These are phyloP conservation scores for Magallana ariakensis DNA, from an alignment of 1,140 invertebrate genomes.

Conservation along the genomic window DNA sequence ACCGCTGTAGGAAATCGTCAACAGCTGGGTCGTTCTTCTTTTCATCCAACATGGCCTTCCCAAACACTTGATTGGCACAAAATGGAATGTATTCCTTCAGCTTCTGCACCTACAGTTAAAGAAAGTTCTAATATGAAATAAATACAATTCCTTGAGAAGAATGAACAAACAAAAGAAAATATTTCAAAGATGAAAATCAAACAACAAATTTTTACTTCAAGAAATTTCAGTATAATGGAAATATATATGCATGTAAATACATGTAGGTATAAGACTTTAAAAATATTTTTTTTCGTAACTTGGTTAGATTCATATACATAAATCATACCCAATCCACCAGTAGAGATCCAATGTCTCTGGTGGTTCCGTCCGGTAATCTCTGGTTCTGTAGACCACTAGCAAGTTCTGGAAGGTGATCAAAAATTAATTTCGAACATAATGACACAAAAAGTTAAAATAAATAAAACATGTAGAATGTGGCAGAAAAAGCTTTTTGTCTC, in stretches of 20 bases:
- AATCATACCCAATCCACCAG: conserved; percentile 81
- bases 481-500: no score
- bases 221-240: no score
- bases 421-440: background rate
- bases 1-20: conserved; percentile 82
- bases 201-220: no score
- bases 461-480: no score
- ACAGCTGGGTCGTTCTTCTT: conserved; percentile 81
- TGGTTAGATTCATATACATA: no score
- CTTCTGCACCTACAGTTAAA: conserved; percentile 71
- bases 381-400: conserved; percentile 78
- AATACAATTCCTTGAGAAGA: no score
- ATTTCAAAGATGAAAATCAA: no score
- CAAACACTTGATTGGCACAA: conserved; percentile 82
- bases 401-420: conserved; percentile 77
- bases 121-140: background rate
- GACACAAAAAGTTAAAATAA: no score
- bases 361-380: conserved; percentile 80
- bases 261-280: no score
- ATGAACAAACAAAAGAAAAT: no score
- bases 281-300: no score
- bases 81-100: conserved; percentile 81
- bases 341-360: conserved; percentile 79
- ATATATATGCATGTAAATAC: no score
- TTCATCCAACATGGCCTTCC: conserved; percentile 81